Evolutionary conservation across 2,797 vertebrate species (phyloP), one percentile per base, ranked within the genome.

Genomic region (Fratercula arctica): DNA sequence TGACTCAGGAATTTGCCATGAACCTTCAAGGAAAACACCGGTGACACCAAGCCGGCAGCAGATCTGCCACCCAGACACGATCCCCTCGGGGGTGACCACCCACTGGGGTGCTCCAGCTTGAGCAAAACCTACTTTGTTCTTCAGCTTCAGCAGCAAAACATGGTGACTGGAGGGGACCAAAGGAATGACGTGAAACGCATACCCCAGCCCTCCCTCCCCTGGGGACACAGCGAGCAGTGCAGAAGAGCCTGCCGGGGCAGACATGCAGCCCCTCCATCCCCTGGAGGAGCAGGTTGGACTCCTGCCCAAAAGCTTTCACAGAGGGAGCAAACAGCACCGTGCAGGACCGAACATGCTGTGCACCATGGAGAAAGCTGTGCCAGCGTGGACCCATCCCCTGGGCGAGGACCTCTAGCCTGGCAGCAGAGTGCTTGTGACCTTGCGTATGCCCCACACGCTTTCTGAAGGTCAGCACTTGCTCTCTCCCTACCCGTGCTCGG

Each of bases 391-490:
- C 25, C 61, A 33, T 8, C 25, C 41, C 41, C 35, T 25, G 31
- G 17, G 39, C 2, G 10, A 60, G 29, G 28, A n/a, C 21, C 9
- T 31, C 51, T 11, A 29, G 45, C n/a, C 66, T 39, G 57, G 57
- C 43, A 77, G 51, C 39, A 41, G 48, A 11, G 25, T 9, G 14
- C 29, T 15, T 17, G 21, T 54, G 26, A 37, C 46, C 50, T 24
- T 21, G n/a, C 0, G 0, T 28, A 8, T 21, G 73, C 33, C 41
- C n/a, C 41, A n/a, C 85, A 63, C 0, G 1, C 48, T 21, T 28
- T 31, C n/a, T 20, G 28, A 66, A 70, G 3, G 9, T 12, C 59
- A 39, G 7, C 24, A 12, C 21, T 43, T 19, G 69, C n/a, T 26
- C n/a, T 31, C 45, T 26, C 46, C 51, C 59, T 53, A 8, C 33